Base-by-base conservation (phyloP, 2,888 invertebrate species). In the Dinocampus coccinellae region DNA sequence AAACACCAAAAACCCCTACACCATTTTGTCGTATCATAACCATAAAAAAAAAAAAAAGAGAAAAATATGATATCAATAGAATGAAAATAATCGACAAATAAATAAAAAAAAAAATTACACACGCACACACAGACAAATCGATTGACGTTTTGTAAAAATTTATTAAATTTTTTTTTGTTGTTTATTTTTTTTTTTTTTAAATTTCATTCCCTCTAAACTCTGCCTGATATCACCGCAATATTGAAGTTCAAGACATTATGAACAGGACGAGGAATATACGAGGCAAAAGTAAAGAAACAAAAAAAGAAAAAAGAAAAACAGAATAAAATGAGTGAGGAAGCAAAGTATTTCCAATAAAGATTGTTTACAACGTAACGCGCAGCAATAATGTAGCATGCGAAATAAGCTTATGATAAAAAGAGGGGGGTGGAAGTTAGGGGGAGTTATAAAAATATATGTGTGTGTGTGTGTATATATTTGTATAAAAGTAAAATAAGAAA, bases 361-460 rank as follows among this genome's bases (percentile, higher is more conserved):
- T 80, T 79, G 80, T 83, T 83, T 82, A 84, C 81, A 82, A 80
- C 81, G 79, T 82, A 82, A 82, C 80, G 78, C 77, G 69, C 70
- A 73, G 82, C 80, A 82, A 84, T 84, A 83, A 84, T 82, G 81
- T 84, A 82, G 80, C 79, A 77, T 81, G 81, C 75, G 78, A 78
- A 78, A 80, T 81, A 81, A 81, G 81, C 81, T 83, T 80, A 79
- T 80, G 74, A 64, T 67, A 61, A n/a, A 52, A 53, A 52, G 58
- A 24, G 47, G 65, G 47, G 47, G 57, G 64, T 26, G 22, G 42
- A n/a, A n/a, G 36, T 58, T 33, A 47, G 47, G 7, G 16, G 47
- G 6, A n/a, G 47, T 47, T 16, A 16, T 7, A n/a, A 7, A 4
- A 29, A 29, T 4, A 7, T 3, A 4, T 29, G 29, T 29, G 29